Evolutionary conservation across 2,113 vertebrate species (phyloP).

Genomic region (Scytalopus superciliaris): DNA sequence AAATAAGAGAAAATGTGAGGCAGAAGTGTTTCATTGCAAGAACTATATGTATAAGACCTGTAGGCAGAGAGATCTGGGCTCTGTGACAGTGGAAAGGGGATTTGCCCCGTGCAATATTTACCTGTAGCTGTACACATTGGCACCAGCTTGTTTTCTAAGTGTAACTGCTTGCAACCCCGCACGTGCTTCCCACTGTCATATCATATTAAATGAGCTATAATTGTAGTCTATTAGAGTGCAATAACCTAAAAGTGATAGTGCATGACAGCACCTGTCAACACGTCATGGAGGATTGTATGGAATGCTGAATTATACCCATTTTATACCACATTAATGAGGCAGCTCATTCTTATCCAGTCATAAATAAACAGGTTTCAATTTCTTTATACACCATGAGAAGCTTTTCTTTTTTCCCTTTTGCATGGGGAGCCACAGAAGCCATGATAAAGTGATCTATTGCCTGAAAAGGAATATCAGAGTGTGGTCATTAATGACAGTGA

Average conservation of each 20-base stretch:
- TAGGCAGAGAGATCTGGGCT: background rate
- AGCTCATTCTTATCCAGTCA: constrained; percentile 54
- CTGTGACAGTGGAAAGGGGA: background rate
- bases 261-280: constrained; percentile 73
- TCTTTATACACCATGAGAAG: constrained; percentile 9
- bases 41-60: background rate
- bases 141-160: background rate
- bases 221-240: constrained; percentile 66
- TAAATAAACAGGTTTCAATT: constrained; percentile 65
- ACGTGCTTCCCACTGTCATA: constrained; percentile 64
- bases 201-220: constrained; percentile 67
- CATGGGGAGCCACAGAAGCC: background rate
- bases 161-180: constrained; percentile 29
- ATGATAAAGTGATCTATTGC: background rate
- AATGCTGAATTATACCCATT: constrained; percentile 65
- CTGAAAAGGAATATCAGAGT: background rate
- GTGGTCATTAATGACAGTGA: background rate
- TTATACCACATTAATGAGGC: constrained; percentile 64
- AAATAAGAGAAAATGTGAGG: background rate
- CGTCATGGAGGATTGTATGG: constrained; percentile 46
- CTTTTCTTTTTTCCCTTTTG: background rate
- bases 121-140: background rate
- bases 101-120: background rate
- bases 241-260: constrained; percentile 67
- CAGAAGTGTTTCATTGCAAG: background rate